Evolutionary conservation across 2,797 vertebrate genomes (phyloP).

Genomic region (Otolemur crassicaudatus): DNA sequence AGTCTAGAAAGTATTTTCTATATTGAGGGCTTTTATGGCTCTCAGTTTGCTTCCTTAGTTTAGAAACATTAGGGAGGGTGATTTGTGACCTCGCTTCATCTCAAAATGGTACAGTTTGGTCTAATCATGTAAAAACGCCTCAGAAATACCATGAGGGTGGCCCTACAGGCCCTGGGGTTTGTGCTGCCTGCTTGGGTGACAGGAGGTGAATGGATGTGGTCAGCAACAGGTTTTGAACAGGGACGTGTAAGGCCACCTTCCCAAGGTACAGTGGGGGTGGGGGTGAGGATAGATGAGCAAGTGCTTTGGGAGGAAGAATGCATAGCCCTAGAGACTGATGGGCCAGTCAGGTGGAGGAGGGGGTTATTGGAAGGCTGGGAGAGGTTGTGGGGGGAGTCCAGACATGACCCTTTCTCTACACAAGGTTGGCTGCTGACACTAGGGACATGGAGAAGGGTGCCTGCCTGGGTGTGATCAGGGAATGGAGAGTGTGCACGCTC

Average conservation of each 20-base stretch:
- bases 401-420: not conserved
- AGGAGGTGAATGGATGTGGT: not conserved
- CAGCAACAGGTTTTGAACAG: conserved; percentile 19
- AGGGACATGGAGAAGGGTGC: fast-evolving
- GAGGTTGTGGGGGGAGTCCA: not conserved
- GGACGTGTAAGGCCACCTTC: not conserved
- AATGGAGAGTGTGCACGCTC: not conserved
- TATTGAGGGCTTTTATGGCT: conserved; percentile 26
- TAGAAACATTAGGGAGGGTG: conserved; percentile 13
- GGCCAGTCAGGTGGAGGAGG: not conserved
- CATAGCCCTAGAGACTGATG: not conserved
- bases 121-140: not conserved
- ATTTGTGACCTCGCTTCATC: not conserved
- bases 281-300: not conserved
- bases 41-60: conserved; percentile 41
- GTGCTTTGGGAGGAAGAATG: not conserved
- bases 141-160: not conserved
- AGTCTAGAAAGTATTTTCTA: conserved; percentile 45
- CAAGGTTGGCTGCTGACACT: not conserved
- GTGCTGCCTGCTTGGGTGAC: not conserved
- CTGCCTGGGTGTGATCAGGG: not conserved
- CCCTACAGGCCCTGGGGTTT: not conserved
- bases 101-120: not conserved
- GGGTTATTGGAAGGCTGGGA: not conserved
- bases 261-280: not conserved